These are phyloP conservation scores for Agriotes lineatus DNA, from an alignment of 2,888 invertebrate genomes.

Conservation along the genomic window DNA sequence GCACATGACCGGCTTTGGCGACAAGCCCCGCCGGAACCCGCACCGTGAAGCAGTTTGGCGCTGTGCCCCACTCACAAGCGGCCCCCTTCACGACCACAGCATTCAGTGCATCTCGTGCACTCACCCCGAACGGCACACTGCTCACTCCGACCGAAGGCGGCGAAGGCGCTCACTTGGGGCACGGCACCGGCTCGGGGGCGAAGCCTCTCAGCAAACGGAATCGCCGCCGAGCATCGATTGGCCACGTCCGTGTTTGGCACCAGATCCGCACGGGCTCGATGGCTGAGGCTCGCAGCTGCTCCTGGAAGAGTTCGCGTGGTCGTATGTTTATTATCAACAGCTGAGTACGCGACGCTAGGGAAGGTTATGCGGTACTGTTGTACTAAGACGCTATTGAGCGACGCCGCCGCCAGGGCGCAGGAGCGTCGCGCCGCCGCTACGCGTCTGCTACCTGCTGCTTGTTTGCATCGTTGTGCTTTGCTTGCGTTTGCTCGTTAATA, in stretches of 20 bases:
- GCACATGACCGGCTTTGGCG: conserved; percentile 67
- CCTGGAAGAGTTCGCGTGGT: conserved; percentile 43
- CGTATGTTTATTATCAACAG: conserved; percentile 52
- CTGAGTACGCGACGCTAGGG: conserved; percentile 64
- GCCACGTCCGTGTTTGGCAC: conserved; percentile 31
- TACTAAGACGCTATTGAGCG: conserved; percentile 64
- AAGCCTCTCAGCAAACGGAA: conserved; percentile 26
- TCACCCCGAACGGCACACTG: conserved; percentile 48
- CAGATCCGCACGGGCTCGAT: conserved; percentile 28
- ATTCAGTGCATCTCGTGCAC: conserved; percentile 60
- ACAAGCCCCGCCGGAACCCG: conserved; percentile 67
- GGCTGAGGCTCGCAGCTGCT: conserved; percentile 35
- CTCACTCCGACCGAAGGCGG: conserved; percentile 30
- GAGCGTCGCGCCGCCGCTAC: conserved; percentile 62
- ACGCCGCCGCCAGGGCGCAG: conserved; percentile 64
- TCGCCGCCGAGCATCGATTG: conserved; percentile 26
- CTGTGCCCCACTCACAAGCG: conserved; percentile 63
- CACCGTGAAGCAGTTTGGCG: conserved; percentile 65
- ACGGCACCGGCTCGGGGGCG: no score
- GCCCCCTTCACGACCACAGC: conserved; percentile 58
- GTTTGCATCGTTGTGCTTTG: conserved; percentile 54
- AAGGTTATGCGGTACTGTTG: conserved; percentile 65
- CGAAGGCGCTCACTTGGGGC: no score
- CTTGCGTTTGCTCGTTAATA: conserved; percentile 58
- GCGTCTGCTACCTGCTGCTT: conserved; percentile 64